Evolutionary conservation across 2,113 vertebrate genomes (phyloP).

Genomic region (Neolamprologus tretocephalus): DNA sequence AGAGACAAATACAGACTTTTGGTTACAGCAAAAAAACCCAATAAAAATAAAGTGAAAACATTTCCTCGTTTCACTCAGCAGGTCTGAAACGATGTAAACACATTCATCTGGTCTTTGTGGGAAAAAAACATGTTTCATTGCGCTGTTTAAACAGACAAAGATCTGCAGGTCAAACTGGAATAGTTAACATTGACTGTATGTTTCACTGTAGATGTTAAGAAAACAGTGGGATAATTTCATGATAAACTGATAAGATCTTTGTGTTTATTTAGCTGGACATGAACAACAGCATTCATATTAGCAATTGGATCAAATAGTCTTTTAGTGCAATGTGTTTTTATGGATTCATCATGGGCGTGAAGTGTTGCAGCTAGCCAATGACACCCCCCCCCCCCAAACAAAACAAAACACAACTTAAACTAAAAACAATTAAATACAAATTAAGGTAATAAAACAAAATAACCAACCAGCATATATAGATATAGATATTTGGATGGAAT

Average conservation of each 20-base stretch:
- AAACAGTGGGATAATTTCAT: not conserved
- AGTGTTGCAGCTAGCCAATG: not conserved
- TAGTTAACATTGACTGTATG: not conserved
- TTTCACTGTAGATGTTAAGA: not conserved
- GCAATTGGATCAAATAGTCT: not conserved
- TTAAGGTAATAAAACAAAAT: not conserved
- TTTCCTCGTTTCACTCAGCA: not conserved
- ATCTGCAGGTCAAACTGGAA: not conserved
- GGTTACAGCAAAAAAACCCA: rapidly evolving
- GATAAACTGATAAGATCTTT: not conserved
- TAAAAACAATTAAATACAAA: not conserved
- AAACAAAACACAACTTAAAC: not conserved
- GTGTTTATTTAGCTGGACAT: not conserved
- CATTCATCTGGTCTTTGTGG: not conserved
- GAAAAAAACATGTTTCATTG: rapidly evolving
- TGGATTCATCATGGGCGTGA: not conserved
- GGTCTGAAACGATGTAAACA: not conserved
- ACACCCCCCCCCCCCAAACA: rapidly evolving
- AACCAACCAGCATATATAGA: not conserved
- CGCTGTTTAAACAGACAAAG: not conserved
- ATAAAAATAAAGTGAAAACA: not conserved
- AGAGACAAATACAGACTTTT: not conserved
- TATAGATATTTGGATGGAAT: not conserved
- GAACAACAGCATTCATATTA: not conserved
- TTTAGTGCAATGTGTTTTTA: not conserved